Evolutionary conservation across 1,140 invertebrate genomes (phyloP).

Genomic region (Diploscapter pachys): DNA sequence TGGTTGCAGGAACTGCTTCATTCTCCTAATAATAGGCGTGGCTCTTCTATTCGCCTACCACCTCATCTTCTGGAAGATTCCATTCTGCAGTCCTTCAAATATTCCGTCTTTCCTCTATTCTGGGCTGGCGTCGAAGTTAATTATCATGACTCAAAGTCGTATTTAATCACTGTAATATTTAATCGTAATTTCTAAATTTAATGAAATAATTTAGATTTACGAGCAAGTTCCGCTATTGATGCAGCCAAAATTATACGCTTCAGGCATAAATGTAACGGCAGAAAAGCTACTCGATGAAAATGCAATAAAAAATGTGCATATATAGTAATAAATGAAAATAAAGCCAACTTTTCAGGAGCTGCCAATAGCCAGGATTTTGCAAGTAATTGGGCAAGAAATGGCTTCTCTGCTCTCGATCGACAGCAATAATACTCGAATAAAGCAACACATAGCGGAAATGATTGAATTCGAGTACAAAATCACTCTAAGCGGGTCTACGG

Average conservation of each 20-base stretch:
- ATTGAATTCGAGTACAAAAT: conserved; percentile 25
- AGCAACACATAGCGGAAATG: conserved; percentile 17
- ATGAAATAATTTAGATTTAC: neutral
- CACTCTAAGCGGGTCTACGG: conserved; percentile 14
- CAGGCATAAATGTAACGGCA: conserved; percentile 6
- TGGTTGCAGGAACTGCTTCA: conserved; percentile 15
- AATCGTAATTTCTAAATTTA: too few species aligned
- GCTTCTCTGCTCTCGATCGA: conserved; percentile 8
- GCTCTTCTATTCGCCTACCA: too few species aligned
- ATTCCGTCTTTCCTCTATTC: conserved; percentile 21
- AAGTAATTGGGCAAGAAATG: conserved; percentile 15
- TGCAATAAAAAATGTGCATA: neutral
- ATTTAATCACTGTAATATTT: conserved; percentile 19
- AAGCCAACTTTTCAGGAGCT: neutral
- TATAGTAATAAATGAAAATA: too few species aligned
- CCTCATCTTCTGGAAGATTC: too few species aligned
- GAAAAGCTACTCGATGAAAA: conserved; percentile 15
- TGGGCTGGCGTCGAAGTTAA: conserved; percentile 22
- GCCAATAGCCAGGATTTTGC: conserved; percentile 5
- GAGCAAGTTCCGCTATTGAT: conserved; percentile 15
- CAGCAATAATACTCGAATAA: neutral
- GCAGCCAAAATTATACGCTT: conserved; percentile 1
- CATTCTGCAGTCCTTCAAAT: conserved; percentile 14
- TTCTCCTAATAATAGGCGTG: neutral
- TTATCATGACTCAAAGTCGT: conserved; percentile 12